These are phyloP conservation scores for Eristalis tenax DNA, from an alignment of 2,888 invertebrate genomes.

Conservation along the genomic window DNA sequence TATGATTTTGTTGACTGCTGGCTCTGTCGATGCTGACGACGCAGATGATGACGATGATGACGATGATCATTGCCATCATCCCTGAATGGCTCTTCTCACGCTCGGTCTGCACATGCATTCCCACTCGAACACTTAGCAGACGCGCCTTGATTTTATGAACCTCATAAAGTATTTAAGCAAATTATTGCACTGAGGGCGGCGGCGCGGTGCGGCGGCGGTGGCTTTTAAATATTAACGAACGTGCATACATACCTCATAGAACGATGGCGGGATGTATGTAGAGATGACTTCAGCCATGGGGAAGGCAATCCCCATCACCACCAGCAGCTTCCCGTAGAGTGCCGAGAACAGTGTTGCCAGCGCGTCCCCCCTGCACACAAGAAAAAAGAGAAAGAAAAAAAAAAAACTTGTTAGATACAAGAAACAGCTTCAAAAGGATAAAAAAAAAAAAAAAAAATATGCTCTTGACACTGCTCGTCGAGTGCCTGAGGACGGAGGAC, in stretches of 20 bases:
- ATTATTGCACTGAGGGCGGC: constrained; percentile 27
- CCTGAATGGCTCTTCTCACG: background rate
- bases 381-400: background rate
- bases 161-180: constrained; percentile 58
- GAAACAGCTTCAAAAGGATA: background rate
- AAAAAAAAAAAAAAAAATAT: background rate
- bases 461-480: no score
- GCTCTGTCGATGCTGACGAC: background rate
- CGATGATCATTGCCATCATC: background rate
- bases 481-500: background rate
- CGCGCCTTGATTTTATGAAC: constrained; percentile 34
- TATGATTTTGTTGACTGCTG: background rate
- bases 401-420: background rate
- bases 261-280: constrained; percentile 95
- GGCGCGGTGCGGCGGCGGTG: background rate
- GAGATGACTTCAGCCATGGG: constrained; percentile 98
- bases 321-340: constrained; percentile 94
- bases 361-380: constrained; percentile 87
- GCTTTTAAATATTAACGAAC: constrained; percentile 36
- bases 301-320: constrained; percentile 97
- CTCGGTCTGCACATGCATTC: constrained; percentile 11
- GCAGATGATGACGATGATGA: background rate
- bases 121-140: constrained; percentile 47
- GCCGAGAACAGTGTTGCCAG: constrained; percentile 94
- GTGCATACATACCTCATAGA: constrained; percentile 88